Evolutionary conservation across 2,113 vertebrate genomes (phyloP), one percentile per base, ranked within the genome.

Genomic region (Puffinus mauretanicus): DNA sequence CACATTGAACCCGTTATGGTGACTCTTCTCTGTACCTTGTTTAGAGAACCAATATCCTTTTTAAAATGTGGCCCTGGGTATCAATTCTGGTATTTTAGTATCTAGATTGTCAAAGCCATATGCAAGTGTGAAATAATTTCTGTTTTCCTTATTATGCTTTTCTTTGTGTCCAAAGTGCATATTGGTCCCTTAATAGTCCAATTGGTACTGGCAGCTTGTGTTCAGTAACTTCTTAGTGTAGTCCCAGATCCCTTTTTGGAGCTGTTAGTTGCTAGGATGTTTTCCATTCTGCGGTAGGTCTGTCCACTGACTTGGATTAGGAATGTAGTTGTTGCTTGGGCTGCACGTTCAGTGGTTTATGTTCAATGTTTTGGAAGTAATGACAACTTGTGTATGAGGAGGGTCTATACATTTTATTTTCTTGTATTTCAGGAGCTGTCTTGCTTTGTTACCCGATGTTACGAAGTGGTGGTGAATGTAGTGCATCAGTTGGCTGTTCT

Each of bases 401-500:
- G 7, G n/a, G 26, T 66, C 24, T 86, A 2, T 58, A 13, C 2
- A 7, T 82, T 89, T 87, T 85, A 38, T 95, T 91, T 90, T 95
- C 72, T 97, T 98, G 51, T 96, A 27, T 98, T 98, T 90, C 96
- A 99, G 99, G 99, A 99, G 86, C 98, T 99, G 69, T 99, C 99
- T 95, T 99, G 99, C 97, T 99, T 99, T 97, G 99, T 99, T 77
- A 98, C 99, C 9, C 98, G 99, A 72, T 99, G 99, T 97, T 99
- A 99, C 4, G 99, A 99, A 97, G 99, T 99, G 77, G 99, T 99
- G 97, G 98, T 99, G 97, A 99, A 99, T 96, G 98, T 99, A 61
- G 98, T 99, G 61, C 99, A 99, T 92, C 99, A 99, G 94, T 93
- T 99, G 97, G 99, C 99, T 73, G 99, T 99, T 62, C 98, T 99